Evolutionary conservation across 2,113 vertebrate genomes (phyloP).

Genomic region (Pterocles gutturalis): DNA sequence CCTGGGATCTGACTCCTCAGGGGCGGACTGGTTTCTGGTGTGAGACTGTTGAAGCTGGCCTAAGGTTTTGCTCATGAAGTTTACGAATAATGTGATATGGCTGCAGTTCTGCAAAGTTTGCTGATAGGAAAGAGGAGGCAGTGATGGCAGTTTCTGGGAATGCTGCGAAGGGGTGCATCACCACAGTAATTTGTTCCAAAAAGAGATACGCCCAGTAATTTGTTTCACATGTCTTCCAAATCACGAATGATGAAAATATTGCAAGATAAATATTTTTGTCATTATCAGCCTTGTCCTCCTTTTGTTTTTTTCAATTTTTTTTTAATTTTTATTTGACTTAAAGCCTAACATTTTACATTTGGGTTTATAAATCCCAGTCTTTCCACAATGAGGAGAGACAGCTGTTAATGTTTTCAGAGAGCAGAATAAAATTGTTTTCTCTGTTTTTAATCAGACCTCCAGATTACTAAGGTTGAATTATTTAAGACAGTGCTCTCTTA

Average conservation of each 20-base stretch:
- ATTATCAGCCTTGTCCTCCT: not conserved
- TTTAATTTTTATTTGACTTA: not conserved
- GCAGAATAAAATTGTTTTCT: not conserved
- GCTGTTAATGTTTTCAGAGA: not conserved
- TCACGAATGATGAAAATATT: not conserved
- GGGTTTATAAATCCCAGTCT: not conserved
- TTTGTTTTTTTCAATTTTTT: not conserved
- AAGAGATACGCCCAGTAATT: not conserved
- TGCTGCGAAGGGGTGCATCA: not conserved
- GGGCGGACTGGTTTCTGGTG: not conserved
- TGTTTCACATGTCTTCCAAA: not conserved
- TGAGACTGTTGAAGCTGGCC: not conserved
- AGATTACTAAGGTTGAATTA: not conserved
- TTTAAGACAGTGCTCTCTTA: not conserved
- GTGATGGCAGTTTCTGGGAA: not conserved
- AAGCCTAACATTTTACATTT: not conserved
- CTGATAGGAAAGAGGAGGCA: not conserved
- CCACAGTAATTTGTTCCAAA: not conserved
- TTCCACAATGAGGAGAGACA: not conserved
- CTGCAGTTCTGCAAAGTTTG: not conserved
- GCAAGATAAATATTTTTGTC: not conserved
- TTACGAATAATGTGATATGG: not conserved
- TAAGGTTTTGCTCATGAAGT: not conserved
- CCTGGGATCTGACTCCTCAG: not conserved
- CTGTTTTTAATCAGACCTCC: not conserved